These are phyloP conservation scores for Mergus octosetaceus DNA, from an alignment of 2,797 vertebrate genomes.

Conservation along the genomic window DNA sequence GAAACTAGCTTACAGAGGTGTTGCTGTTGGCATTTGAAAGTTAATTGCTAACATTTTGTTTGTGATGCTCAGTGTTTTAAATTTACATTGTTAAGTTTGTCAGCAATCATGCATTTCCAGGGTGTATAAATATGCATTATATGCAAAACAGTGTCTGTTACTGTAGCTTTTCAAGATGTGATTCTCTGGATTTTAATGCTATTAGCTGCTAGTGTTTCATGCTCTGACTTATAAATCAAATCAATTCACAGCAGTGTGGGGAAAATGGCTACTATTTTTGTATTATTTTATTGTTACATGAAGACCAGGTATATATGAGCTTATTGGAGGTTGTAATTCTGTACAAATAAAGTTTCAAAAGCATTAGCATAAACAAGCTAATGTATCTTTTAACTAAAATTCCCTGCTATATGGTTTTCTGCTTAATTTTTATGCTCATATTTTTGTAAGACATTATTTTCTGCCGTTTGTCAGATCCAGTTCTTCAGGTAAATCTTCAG, in stretches of 20 bases:
- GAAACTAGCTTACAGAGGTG: constrained; percentile 26
- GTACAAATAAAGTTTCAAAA: not conserved
- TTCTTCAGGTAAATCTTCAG: not conserved
- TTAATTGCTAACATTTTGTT: constrained; percentile 46
- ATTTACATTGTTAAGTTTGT: constrained; percentile 60
- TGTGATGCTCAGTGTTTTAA: constrained; percentile 39
- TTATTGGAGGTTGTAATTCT: not conserved
- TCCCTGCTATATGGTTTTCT: not conserved
- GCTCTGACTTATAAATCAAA: constrained; percentile 2
- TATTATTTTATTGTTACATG: not conserved
- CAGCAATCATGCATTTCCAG: constrained; percentile 39
- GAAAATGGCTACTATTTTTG: not conserved
- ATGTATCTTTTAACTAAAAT: not conserved
- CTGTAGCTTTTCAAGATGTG: constrained; percentile 30
- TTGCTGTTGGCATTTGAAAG: constrained; percentile 23
- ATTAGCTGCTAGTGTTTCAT: constrained; percentile 18
- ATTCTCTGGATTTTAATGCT: constrained; percentile 41
- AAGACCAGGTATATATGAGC: not conserved
- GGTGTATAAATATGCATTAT: constrained; percentile 52
- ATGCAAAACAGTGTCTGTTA: constrained; percentile 41
- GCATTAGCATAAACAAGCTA: not conserved
- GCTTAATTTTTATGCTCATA: not conserved
- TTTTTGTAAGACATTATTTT: not conserved
- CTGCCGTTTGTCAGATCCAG: not conserved
- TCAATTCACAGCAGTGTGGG: not conserved